A percentile compares a stretch with the other conserved stretches of the same genome.
Evolutionary conservation across 2,113 vertebrate genomes (phyloP).

Genomic region (Camelus bactrianus): DNA sequence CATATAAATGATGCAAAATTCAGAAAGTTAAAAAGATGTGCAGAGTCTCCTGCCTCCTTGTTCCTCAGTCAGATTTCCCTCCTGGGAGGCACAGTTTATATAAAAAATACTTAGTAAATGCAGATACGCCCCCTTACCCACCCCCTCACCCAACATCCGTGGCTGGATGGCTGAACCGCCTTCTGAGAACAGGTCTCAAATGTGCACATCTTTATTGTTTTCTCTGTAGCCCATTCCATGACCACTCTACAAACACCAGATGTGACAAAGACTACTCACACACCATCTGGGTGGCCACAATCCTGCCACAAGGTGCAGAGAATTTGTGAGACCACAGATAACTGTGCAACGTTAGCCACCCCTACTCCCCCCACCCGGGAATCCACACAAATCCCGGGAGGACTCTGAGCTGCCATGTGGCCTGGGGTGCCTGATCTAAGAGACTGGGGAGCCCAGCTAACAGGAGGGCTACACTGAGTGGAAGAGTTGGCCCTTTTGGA

Average conservation of each 20-base stretch:
- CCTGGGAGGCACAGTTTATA: not conserved
- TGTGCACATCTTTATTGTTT: not conserved
- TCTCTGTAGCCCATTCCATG: not conserved
- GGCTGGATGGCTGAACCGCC: not conserved
- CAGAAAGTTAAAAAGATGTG: not conserved
- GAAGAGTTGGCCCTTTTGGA: not conserved
- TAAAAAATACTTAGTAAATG: not conserved
- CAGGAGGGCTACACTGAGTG: not conserved
- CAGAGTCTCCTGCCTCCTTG: not conserved
- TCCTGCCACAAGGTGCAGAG: constrained; percentile 8
- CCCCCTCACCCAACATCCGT: not conserved
- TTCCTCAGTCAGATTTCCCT: not conserved
- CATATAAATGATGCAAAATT: not conserved
- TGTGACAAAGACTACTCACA: not conserved
- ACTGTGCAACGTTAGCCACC: not conserved
- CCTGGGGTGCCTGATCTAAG: not conserved
- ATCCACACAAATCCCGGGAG: not conserved
- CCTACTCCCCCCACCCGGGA: not conserved
- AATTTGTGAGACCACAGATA: not conserved
- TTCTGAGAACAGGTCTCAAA: not conserved
- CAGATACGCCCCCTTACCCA: not conserved
- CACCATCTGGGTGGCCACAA: not conserved
- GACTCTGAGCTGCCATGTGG: not conserved
- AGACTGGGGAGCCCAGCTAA: too few species aligned
- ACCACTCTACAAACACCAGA: not conserved